Evolutionary conservation across 2,797 vertebrate species (phyloP).

Genomic region (Leucoraja ocellata): DNA sequence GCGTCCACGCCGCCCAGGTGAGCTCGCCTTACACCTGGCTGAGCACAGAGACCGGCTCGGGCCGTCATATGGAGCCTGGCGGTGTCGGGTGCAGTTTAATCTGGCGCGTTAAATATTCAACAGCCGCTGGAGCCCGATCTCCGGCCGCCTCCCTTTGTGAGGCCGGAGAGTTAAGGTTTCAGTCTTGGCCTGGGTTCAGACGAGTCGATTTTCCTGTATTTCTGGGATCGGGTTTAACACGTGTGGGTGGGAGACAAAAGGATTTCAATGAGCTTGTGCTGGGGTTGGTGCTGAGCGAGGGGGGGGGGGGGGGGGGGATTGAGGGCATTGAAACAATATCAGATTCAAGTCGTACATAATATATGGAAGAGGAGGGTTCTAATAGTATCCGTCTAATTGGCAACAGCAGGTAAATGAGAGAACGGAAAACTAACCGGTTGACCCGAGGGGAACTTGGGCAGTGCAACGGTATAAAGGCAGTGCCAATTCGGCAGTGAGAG

Average conservation of each 20-base stretch:
- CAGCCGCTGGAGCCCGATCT: slow-evolving; percentile 48
- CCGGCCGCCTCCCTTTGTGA: slow-evolving; percentile 48
- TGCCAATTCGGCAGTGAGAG: neutral
- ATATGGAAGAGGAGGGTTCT: slow-evolving; percentile 57
- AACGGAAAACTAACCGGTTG: slow-evolving; percentile 41
- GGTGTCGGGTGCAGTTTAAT: slow-evolving; percentile 45
- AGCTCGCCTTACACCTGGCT: slow-evolving; percentile 50
- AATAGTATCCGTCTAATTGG: slow-evolving; percentile 62
- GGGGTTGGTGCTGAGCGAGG: slow-evolving; percentile 46
- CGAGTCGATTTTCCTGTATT: slow-evolving; percentile 13
- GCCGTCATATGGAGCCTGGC: slow-evolving; percentile 47
- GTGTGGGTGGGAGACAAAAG: slow-evolving; percentile 4
- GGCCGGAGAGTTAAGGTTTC: slow-evolving; percentile 59
- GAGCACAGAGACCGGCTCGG: slow-evolving; percentile 52
- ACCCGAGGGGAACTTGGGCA: neutral
- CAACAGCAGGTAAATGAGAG: slow-evolving; percentile 69
- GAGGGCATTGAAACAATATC: neutral
- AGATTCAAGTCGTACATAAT: slow-evolving; percentile 40
- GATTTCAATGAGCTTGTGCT: slow-evolving; percentile 51
- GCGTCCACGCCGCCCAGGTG: slow-evolving; percentile 44
- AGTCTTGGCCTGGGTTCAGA: slow-evolving; percentile 55
- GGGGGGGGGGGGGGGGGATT: slow-evolving; percentile 29
- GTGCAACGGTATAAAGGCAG: neutral
- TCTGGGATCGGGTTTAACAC: neutral
- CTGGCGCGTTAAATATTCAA: slow-evolving; percentile 71